Evolutionary conservation across 2,113 vertebrate species (phyloP).

Genomic region (Parotia lawesii): DNA sequence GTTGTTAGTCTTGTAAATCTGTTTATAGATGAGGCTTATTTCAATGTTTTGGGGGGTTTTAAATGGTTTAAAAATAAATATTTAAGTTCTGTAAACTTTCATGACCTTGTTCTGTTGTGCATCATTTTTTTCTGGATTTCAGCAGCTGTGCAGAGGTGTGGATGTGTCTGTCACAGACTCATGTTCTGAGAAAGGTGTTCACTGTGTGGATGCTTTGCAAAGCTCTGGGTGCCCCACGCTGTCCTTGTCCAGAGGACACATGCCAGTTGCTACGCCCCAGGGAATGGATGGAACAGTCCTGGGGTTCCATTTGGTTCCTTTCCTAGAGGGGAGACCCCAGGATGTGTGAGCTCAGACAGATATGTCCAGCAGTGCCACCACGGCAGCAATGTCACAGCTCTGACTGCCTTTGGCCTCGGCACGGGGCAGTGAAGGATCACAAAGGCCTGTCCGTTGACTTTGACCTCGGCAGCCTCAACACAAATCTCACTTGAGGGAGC

Average conservation of each 20-base stretch:
- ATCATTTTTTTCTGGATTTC: background rate
- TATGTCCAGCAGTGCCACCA: fast-evolving
- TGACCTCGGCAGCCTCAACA: background rate
- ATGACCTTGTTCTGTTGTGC: slow-evolving; percentile 17
- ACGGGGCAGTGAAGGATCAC: background rate
- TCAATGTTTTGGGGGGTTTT: slow-evolving; percentile 69
- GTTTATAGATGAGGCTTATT: slow-evolving; percentile 77
- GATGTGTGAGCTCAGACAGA: background rate
- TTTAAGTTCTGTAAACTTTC: slow-evolving; percentile 80
- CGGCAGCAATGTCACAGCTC: fast-evolving
- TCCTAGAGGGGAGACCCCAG: background rate
- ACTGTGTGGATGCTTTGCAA: background rate
- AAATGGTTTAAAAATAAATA: slow-evolving; percentile 85
- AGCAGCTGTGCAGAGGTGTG: background rate
- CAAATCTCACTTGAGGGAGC: background rate
- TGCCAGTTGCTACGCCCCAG: background rate
- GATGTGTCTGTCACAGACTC: background rate
- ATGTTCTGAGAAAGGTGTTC: background rate
- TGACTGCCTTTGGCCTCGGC: fast-evolving
- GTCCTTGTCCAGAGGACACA: background rate
- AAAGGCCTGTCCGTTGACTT: background rate
- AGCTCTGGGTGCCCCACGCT: background rate
- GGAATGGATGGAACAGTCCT: background rate
- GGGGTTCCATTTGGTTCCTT: background rate
- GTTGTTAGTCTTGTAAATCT: slow-evolving; percentile 78